Percentiles rank a stretch among this genome's conserved stretches.
phyloP scores from a whole-genome alignment of 2,888 invertebrate species.

The Caenorhabditis sp. region DNA sequence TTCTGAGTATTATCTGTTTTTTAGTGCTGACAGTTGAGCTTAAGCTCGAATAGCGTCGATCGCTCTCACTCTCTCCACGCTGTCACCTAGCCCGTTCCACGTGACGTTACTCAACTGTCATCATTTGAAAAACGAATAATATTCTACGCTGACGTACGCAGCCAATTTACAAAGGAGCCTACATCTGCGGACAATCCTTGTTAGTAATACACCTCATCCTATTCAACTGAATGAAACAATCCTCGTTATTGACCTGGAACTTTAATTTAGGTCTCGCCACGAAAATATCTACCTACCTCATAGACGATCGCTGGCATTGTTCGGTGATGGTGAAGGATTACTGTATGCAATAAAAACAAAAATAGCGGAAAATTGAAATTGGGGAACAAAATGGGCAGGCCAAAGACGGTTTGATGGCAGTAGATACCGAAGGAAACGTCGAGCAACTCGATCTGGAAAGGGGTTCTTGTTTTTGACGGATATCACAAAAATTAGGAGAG shows the following conservation, averaged over 20 bases:
- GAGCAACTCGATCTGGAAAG: conserved; percentile 65
- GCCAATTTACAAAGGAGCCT: no score
- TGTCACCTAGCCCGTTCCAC: no score
- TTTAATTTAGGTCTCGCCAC: not conserved
- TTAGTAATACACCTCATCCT: conserved; percentile 68
- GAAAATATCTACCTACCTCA: conserved; percentile 58
- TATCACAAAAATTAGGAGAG: no score
- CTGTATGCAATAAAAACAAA: conserved; percentile 61
- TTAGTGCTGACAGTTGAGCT: no score
- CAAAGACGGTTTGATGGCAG: conserved; percentile 65
- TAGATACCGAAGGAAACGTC: conserved; percentile 70
- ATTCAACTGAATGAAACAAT: conserved; percentile 70
- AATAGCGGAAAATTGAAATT: conserved; percentile 69
- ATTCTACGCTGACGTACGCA: no score
- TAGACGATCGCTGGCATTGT: conserved; percentile 71
- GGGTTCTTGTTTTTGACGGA: no score
- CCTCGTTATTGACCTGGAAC: conserved; percentile 68
- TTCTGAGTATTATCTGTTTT: no score
- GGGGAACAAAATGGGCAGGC: conserved; percentile 69
- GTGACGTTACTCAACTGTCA: no score
- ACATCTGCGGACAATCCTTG: conserved; percentile 69
- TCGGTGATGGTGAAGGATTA: conserved; percentile 65
- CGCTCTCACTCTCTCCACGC: no score
- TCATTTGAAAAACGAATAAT: no score
- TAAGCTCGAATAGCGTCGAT: no score